Conservation (phyloP, 2,797 vertebrate genomes). For the Eutrigla gurnardus region DNA sequence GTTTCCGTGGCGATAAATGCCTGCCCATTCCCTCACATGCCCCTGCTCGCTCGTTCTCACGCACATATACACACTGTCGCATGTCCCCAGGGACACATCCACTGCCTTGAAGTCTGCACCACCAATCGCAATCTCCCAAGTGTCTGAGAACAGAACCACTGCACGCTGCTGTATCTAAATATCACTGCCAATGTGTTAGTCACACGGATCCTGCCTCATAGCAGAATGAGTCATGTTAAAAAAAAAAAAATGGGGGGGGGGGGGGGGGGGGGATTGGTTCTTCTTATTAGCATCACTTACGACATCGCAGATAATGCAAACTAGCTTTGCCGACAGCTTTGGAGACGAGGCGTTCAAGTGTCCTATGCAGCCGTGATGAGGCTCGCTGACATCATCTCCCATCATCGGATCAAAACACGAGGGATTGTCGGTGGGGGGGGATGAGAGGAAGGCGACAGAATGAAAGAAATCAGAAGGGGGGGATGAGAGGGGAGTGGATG, state of each 20-base stretch:
- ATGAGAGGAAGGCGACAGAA: slow-evolving; percentile 25
- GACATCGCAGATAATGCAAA: slow-evolving; percentile 39
- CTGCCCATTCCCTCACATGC: slow-evolving; percentile 45
- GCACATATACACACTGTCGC: slow-evolving; percentile 46
- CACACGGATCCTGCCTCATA: slow-evolving; percentile 20
- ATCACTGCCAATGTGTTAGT: slow-evolving; percentile 52
- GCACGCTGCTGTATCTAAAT: slow-evolving; percentile 73
- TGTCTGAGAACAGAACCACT: slow-evolving; percentile 60
- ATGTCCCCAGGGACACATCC: slow-evolving; percentile 70
- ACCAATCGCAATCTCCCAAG: slow-evolving; percentile 64
- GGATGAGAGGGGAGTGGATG: slow-evolving; percentile 27
- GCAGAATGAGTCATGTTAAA: slow-evolving; percentile 38
- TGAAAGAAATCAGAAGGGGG: slow-evolving; percentile 14
- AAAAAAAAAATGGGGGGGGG: too few species aligned
- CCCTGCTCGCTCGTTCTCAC: not conserved
- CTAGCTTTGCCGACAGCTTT: slow-evolving; percentile 21
- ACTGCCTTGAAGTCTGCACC: slow-evolving; percentile 72
- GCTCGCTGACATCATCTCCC: slow-evolving; percentile 56
- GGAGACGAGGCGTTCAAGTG: slow-evolving; percentile 16
- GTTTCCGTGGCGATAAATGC: slow-evolving; percentile 58
- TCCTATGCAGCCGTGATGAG: slow-evolving; percentile 13
- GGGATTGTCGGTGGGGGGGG: slow-evolving; percentile 21
- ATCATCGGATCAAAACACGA: slow-evolving; percentile 50
- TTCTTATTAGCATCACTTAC: slow-evolving; percentile 49
- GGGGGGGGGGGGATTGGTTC: not conserved